Conservation (phyloP, 2,113 vertebrate species). For the Ornithorhynchus anatinus region DNA sequence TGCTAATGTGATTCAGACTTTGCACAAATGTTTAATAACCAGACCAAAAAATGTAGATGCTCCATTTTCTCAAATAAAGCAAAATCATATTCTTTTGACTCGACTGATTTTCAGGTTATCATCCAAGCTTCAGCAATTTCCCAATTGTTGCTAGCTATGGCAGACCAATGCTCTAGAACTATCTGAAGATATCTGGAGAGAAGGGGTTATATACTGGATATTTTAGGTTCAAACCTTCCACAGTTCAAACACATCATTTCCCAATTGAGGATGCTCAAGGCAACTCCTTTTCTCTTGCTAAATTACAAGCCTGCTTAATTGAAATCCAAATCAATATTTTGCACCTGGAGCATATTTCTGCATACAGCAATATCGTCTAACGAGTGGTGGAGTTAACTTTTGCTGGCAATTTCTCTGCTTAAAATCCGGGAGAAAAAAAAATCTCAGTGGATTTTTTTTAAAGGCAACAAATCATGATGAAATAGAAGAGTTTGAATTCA, state of each 20-base stretch:
- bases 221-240: background rate
- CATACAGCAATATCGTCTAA: background rate
- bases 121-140: background rate
- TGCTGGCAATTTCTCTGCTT: background rate
- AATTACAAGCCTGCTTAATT: too few relatives aligned
- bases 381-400: background rate
- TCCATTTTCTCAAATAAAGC: background rate
- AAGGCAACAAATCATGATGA: background rate
- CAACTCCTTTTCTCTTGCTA: too few relatives aligned
- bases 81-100: background rate
- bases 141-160: rapidly evolving
- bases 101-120: background rate
- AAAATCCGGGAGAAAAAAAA: background rate
- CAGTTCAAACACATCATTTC: rapidly evolving
- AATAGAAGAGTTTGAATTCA: background rate
- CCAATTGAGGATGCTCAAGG: too few relatives aligned
- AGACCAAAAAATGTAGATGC: rapidly evolving
- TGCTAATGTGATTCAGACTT: too few relatives aligned
- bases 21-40: too few relatives aligned
- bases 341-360: too few relatives aligned
- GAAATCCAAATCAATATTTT: too few relatives aligned
- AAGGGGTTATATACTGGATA: background rate
- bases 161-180: background rate
- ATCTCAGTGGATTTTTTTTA: background rate
- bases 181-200: rapidly evolving